These are phyloP conservation scores for Drosophila setifemur DNA, from an alignment of 1,140 invertebrate species.

Conservation along the genomic window DNA sequence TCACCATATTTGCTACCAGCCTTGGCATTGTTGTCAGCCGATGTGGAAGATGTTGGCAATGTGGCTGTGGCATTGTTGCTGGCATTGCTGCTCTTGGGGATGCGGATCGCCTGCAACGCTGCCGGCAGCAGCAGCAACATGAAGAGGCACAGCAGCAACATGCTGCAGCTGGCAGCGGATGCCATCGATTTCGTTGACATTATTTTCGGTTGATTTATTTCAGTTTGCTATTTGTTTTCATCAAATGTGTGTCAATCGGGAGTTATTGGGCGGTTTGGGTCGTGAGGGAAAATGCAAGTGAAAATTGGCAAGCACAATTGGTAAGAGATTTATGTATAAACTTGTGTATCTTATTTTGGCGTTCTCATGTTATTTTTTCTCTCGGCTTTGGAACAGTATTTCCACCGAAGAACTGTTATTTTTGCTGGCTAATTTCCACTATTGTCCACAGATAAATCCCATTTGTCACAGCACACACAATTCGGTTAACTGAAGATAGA, in stretches of 20 bases:
- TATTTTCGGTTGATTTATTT: slow-evolving; percentile 69
- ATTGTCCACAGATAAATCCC: slow-evolving; percentile 20
- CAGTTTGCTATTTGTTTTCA: slow-evolving; percentile 41
- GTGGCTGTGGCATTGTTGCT: slow-evolving; percentile 21
- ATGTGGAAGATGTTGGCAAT: background rate
- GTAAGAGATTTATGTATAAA: background rate
- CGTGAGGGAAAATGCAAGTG: slow-evolving; percentile 38
- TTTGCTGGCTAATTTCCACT: slow-evolving; percentile 10
- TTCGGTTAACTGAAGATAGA: background rate
- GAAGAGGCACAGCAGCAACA: slow-evolving; percentile 45
- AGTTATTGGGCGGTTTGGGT: slow-evolving; percentile 6
- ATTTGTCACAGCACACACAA: slow-evolving; percentile 51
- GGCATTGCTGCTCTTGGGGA: slow-evolving; percentile 27
- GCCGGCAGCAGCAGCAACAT: slow-evolving; percentile 49
- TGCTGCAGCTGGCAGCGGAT: slow-evolving; percentile 35
- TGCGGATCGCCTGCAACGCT: slow-evolving; percentile 35
- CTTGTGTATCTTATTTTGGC: background rate
- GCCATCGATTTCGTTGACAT: slow-evolving; percentile 73
- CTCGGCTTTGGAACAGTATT: background rate
- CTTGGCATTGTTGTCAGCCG: slow-evolving; percentile 36
- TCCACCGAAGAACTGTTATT: slow-evolving; percentile 23
- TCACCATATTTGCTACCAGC: slow-evolving; percentile 71
- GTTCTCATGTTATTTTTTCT: background rate
- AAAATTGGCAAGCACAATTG: background rate
- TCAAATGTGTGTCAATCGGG: slow-evolving; percentile 60